phyloP scores from a whole-genome alignment of 2,888 invertebrate species.

The Synergus itoensis region DNA sequence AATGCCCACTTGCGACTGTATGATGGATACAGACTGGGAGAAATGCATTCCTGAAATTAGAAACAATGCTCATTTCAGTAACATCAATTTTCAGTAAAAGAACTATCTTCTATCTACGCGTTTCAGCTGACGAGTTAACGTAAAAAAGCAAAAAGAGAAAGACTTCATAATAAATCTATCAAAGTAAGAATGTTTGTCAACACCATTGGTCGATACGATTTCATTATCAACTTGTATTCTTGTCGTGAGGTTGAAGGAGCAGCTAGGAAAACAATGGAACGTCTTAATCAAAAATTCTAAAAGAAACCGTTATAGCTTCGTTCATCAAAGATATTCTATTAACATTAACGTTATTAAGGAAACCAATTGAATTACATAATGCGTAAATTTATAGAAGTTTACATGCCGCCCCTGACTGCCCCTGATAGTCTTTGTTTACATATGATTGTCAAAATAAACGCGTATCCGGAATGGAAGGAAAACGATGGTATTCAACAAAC shows the following conservation, averaged over 20 bases:
- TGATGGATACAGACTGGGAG: slow-evolving; percentile 97
- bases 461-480: slow-evolving; percentile 48
- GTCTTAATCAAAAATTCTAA: neutral
- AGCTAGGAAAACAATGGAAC: slow-evolving; percentile 1
- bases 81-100: slow-evolving; percentile 46
- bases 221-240: slow-evolving; percentile 16
- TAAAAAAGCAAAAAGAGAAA: neutral
- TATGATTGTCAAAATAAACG: slow-evolving; percentile 67
- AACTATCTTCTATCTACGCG: neutral
- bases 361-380: slow-evolving; percentile 68
- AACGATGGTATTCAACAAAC: slow-evolving; percentile 8
- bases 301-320: neutral
- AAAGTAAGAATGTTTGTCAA: slow-evolving; percentile 30
- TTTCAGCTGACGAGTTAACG: neutral
- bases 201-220: slow-evolving; percentile 24
- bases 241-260: neutral
- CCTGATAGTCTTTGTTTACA: slow-evolving; percentile 71
- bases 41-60: slow-evolving; percentile 95
- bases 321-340: too few relatives aligned
- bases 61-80: slow-evolving; percentile 46
- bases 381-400: slow-evolving; percentile 51
- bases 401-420: slow-evolving; percentile 54
- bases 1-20: slow-evolving; percentile 96
- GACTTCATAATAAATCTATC: neutral
- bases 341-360: neutral